Percentiles rank a stretch among this genome's conserved stretches.
phyloP scores from a whole-genome alignment of 2,113 vertebrate genomes.

The Phalacrocorax pelagicus region DNA sequence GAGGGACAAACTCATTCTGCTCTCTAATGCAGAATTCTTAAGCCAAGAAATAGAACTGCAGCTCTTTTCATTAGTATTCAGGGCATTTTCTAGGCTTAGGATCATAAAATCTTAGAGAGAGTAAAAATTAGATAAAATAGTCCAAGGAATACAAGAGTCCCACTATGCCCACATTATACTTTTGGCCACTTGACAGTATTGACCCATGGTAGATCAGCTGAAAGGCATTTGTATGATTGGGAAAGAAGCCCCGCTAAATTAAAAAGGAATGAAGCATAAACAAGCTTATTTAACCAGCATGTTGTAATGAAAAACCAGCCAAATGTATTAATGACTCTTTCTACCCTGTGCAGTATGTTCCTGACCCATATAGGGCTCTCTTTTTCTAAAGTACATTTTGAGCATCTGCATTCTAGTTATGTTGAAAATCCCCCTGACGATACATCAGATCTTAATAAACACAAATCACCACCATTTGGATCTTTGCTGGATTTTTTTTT shows the following conservation, averaged over 20 bases:
- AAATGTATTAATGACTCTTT: background rate
- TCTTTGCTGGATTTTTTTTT: background rate
- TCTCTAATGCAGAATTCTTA: slow-evolving; percentile 44
- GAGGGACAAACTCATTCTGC: background rate
- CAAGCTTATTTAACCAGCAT: background rate
- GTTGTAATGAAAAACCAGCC: background rate
- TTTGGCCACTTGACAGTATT: background rate
- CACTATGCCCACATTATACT: background rate
- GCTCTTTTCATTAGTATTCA: slow-evolving; percentile 37
- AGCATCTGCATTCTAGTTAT: background rate
- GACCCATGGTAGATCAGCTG: background rate
- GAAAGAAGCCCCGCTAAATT: background rate
- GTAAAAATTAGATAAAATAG: background rate
- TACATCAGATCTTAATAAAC: background rate
- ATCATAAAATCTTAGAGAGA: background rate
- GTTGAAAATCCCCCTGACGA: background rate
- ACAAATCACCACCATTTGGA: background rate
- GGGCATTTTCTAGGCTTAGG: background rate
- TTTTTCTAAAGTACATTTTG: background rate
- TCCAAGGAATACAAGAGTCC: background rate
- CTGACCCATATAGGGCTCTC: background rate
- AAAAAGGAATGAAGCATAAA: background rate
- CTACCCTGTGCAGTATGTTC: background rate
- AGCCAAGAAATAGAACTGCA: background rate
- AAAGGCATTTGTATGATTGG: background rate